Base-by-base conservation (phyloP, 2,113 vertebrate species). In the Bubalus kerabau region DNA sequence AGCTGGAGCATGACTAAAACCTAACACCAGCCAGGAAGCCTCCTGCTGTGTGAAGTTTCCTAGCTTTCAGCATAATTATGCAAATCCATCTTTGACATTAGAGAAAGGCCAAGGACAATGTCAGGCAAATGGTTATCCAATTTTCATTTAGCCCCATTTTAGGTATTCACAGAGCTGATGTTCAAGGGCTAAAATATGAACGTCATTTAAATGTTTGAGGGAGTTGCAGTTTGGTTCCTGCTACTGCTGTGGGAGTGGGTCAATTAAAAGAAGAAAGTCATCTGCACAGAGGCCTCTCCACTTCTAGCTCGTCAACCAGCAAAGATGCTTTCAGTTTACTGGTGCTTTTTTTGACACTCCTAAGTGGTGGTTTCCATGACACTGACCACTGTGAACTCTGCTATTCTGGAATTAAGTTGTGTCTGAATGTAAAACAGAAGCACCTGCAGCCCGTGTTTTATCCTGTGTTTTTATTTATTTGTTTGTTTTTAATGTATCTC, bases 61-160 rank as follows among this genome's bases (percentile, higher is more conserved):
- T 86, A 83, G 97, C 94, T 95, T 97, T 97, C 94, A 96, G 96
- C 91, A 97, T 97, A 97, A 98, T 98, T 98, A 98, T 97, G 96
- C 88, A 97, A 98, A 98, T 97, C 93, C 60, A 96, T 95, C 91
- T 97, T 94, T 98, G 96, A 96, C 94, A 94, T 97, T 97, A 98
- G 91, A 98, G 76, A 97, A 98, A 98, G 93, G 86, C 92, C 97
- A 97, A 48, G 92, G 97, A 96, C 97, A 97, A 95, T 96, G 95
- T 97, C 95, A 97, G 95, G 91, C 93, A 96, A 97, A 98, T 97
- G 88, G 30, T 96, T 97, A 97, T 92, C 91, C 90, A 76, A 71
- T 95, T 97, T 97, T 97, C 97, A 87, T 95, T 97, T 95, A 89
- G 92, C 50, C 76, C 50, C 91, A 83, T 97, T 97, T 94, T 97